A percentile compares a stretch with the other conserved stretches of the same genome.
Evolutionary conservation across 2,888 invertebrate genomes (phyloP).

Genomic region (Deilephila elpenor): DNA sequence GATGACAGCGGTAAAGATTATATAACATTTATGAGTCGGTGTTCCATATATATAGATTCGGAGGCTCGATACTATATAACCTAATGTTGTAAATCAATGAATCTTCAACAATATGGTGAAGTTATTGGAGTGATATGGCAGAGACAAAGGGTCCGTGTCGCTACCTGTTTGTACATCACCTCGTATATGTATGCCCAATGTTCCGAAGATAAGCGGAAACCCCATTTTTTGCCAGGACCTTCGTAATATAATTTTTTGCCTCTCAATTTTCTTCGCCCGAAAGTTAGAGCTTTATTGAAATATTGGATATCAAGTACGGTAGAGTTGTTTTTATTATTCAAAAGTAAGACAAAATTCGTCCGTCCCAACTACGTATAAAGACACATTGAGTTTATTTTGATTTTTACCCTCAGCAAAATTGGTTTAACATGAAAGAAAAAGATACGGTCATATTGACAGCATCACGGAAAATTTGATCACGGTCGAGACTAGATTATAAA

Average conservation of each 20-base stretch:
- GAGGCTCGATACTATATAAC: no score
- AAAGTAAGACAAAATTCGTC: conserved; percentile 59
- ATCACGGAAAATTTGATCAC: conserved; percentile 52
- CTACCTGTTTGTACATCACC: conserved; percentile 6
- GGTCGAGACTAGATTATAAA: conserved; percentile 44
- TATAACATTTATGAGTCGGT: no score
- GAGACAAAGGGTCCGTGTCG: neutral
- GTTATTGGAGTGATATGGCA: neutral
- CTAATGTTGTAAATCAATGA: no score
- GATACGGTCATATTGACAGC: conserved; percentile 55
- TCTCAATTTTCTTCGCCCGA: conserved; percentile 76
- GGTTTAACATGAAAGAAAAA: conserved; percentile 58
- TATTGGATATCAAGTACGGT: conserved; percentile 82
- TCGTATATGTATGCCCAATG: conserved; percentile 14
- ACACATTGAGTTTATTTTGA: conserved; percentile 68
- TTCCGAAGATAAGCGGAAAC: conserved; percentile 22
- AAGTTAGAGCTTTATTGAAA: conserved; percentile 80
- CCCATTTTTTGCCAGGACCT: conserved; percentile 52
- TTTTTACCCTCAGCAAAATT: conserved; percentile 61
- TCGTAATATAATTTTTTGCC: conserved; percentile 80
- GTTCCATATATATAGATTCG: no score
- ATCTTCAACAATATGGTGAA: neutral
- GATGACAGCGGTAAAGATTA: no score
- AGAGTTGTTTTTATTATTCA: conserved; percentile 77
- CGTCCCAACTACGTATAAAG: conserved; percentile 54